A percentile compares a stretch with the other conserved stretches of the same genome.
Conservation (phyloP, 2,797 vertebrate species). For the Thunnus albacares region DNA sequence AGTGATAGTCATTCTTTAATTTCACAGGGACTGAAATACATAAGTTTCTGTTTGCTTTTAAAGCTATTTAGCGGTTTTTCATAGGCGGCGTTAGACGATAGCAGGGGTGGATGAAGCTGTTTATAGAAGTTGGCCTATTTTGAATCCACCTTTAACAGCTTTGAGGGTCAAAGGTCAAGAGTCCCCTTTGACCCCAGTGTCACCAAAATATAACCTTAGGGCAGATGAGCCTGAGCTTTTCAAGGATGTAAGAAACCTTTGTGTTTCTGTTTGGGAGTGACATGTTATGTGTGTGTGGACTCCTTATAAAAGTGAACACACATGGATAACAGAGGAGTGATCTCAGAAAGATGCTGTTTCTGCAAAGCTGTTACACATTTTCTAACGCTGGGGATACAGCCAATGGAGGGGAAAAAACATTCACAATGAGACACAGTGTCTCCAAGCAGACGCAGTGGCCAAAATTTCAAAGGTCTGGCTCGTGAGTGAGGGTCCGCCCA, state of each 20-base stretch:
- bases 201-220: slow-evolving; percentile 72
- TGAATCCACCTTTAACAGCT: slow-evolving; percentile 66
- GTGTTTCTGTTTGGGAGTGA: slow-evolving; percentile 40
- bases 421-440: slow-evolving; percentile 80
- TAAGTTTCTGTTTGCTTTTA: neutral
- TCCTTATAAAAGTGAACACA: slow-evolving; percentile 36
- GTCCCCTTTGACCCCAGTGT: slow-evolving; percentile 66
- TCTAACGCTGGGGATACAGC: slow-evolving; percentile 68
- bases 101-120: slow-evolving; percentile 24
- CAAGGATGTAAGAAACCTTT: slow-evolving; percentile 48
- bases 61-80: slow-evolving; percentile 7
- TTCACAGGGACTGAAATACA: neutral
- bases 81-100: slow-evolving; percentile 9
- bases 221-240: slow-evolving; percentile 59
- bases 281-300: slow-evolving; percentile 13
- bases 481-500: slow-evolving; percentile 70
- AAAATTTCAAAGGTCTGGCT: slow-evolving; percentile 78
- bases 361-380: slow-evolving; percentile 74
- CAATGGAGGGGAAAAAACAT: slow-evolving; percentile 42
- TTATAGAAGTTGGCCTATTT: slow-evolving; percentile 46
- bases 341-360: slow-evolving; percentile 67
- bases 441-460: slow-evolving; percentile 70
- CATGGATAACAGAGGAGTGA: slow-evolving; percentile 61
- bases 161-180: slow-evolving; percentile 78
- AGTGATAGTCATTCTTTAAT: slow-evolving; percentile 4